Evolutionary conservation across 2,113 vertebrate genomes (phyloP).

Genomic region (Phaethon lepturus): DNA sequence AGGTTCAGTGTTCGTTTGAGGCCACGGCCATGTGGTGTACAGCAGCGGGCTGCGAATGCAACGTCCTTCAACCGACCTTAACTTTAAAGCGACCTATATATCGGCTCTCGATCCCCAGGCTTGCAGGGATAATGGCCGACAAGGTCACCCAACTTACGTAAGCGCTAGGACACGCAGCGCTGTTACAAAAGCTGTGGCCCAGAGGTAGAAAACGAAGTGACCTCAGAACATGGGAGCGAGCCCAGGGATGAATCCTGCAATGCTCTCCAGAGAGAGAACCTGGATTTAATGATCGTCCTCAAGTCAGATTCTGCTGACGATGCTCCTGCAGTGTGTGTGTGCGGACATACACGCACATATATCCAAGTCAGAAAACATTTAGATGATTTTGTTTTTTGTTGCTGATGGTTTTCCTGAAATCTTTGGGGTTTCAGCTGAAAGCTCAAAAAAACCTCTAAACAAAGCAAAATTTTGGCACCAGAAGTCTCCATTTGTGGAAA

Average conservation of each 20-base stretch:
- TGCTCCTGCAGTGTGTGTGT: rapidly evolving
- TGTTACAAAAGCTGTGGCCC: not conserved
- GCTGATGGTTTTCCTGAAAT: not conserved
- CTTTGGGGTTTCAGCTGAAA: not conserved
- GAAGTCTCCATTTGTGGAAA: not conserved
- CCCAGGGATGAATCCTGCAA: not conserved
- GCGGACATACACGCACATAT: rapidly evolving
- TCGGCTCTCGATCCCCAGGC: not conserved
- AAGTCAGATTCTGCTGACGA: not conserved
- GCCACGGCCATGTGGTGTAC: rapidly evolving
- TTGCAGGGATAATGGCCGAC: not conserved
- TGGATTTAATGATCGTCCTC: not conserved
- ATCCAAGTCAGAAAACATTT: not conserved
- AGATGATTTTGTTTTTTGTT: not conserved
- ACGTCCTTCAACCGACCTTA: not conserved
- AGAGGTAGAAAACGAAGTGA: not conserved
- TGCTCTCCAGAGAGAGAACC: not conserved
- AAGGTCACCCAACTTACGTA: slow-evolving; percentile 37
- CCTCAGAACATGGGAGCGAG: rapidly evolving
- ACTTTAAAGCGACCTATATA: not conserved
- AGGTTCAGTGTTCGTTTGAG: not conserved
- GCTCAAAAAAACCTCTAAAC: not conserved
- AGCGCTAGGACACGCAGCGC: not conserved
- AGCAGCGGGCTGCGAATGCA: not conserved
- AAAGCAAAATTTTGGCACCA: not conserved